A percentile compares a stretch with the other conserved stretches of the same genome.
Conservation (phyloP, 1,140 invertebrate genomes). For the Achatina immaculata region DNA sequence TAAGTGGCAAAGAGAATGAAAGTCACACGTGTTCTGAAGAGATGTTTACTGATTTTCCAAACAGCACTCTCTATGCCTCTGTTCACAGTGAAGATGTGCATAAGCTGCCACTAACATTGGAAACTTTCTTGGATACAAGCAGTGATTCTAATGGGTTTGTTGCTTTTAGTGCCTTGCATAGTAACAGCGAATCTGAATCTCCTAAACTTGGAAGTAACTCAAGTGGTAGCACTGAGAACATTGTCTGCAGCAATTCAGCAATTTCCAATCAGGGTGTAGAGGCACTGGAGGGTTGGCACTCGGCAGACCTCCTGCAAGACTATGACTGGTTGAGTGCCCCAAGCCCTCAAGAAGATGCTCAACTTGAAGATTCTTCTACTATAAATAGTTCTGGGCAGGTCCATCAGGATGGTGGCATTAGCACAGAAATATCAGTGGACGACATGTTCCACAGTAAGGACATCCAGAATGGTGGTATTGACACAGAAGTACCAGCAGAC, state of each 20-base stretch:
- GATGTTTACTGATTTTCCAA: neutral
- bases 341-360: neutral
- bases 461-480: too few species aligned
- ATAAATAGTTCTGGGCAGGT: too few species aligned
- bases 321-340: neutral
- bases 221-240: too few species aligned
- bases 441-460: too few species aligned
- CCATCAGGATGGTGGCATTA: too few species aligned
- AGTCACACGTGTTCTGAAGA: neutral
- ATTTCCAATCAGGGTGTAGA: neutral
- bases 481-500: too few species aligned
- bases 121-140: neutral
- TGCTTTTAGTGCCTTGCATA: neutral
- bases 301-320: neutral
- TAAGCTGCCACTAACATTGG: neutral
- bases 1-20: neutral
- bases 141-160: neutral
- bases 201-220: too few species aligned
- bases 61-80: neutral
- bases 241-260: too few species aligned
- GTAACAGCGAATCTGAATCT: neutral
- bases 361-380: neutral
- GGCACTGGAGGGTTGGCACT: neutral
- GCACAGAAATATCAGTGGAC: too few species aligned
- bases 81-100: neutral